Evolutionary conservation across 2,113 vertebrate species (phyloP).

Genomic region (Protobothrops flavoviridis): DNA sequence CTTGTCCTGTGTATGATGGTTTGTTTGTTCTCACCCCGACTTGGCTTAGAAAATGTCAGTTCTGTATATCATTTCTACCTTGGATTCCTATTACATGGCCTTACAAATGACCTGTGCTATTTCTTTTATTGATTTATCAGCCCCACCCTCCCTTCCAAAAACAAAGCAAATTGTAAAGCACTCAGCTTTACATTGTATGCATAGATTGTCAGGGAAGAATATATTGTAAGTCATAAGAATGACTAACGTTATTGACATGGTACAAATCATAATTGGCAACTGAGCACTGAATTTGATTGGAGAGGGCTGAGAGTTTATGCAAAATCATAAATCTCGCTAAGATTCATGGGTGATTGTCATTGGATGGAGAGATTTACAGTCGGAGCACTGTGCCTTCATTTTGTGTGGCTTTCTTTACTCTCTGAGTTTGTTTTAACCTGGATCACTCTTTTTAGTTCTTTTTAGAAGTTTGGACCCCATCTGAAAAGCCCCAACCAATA

Average conservation of each 20-base stretch:
- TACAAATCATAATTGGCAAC: not conserved
- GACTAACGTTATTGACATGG: not conserved
- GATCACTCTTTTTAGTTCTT: not conserved
- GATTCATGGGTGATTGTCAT: conserved; percentile 12
- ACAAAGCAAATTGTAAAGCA: not conserved
- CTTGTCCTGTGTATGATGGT: not conserved
- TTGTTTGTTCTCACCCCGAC: not conserved
- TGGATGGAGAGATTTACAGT: not conserved
- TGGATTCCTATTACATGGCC: not conserved
- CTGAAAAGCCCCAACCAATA: conserved; percentile 43
- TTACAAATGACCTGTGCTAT: not conserved
- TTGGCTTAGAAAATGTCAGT: not conserved
- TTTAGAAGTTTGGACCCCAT: conserved; percentile 12
- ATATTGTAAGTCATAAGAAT: not conserved
- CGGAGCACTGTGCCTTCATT: not conserved
- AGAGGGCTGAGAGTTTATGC: conserved; percentile 5
- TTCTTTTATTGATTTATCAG: not conserved
- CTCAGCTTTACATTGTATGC: not conserved
- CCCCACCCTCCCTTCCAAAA: not conserved
- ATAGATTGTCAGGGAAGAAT: not conserved
- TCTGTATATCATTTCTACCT: too few species aligned
- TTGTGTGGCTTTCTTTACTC: conserved; percentile 23
- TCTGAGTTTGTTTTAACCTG: conserved; percentile 3
- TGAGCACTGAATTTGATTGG: not conserved
- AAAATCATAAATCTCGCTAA: not conserved